phyloP scores from a whole-genome alignment of 1,140 invertebrate genomes.

The Plodia interpunctella region DNA sequence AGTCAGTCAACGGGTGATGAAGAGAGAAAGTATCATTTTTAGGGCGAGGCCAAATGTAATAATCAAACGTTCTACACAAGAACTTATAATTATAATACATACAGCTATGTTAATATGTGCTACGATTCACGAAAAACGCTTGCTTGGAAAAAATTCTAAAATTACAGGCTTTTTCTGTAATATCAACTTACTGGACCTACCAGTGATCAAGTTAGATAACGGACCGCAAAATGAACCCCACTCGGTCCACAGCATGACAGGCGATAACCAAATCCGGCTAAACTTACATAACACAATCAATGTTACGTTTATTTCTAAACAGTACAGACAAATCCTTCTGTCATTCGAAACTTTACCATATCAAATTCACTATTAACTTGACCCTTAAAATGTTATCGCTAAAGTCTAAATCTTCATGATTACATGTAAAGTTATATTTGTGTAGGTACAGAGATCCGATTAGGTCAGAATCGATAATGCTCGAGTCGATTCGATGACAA shows the following conservation, averaged over 20 bases:
- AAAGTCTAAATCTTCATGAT: neutral
- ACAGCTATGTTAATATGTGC: too few species aligned
- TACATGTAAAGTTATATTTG: neutral
- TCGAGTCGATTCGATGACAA: constrained; percentile 46
- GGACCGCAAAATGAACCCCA: constrained; percentile 20
- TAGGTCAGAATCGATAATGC: constrained; percentile 59
- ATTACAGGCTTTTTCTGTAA: too few species aligned
- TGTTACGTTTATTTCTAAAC: constrained; percentile 61
- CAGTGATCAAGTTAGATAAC: neutral
- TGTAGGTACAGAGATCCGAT: constrained; percentile 51
- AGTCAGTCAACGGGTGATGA: too few species aligned
- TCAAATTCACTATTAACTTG: neutral
- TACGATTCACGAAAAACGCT: too few species aligned
- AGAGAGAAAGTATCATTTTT: too few species aligned
- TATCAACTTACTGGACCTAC: too few species aligned
- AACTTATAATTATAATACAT: too few species aligned
- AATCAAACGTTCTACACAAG: too few species aligned
- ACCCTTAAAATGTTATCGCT: constrained; percentile 3
- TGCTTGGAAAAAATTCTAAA: too few species aligned
- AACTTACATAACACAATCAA: constrained; percentile 60
- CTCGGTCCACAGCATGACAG: constrained; percentile 32
- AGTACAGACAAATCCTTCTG: constrained; percentile 58
- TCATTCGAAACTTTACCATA: constrained; percentile 39
- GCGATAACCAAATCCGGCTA: constrained; percentile 41
- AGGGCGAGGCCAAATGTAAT: too few species aligned